A percentile compares a stretch with the other conserved stretches of the same genome.
phyloP scores from a whole-genome alignment of 2,888 invertebrate species.

The Andrena minutula region DNA sequence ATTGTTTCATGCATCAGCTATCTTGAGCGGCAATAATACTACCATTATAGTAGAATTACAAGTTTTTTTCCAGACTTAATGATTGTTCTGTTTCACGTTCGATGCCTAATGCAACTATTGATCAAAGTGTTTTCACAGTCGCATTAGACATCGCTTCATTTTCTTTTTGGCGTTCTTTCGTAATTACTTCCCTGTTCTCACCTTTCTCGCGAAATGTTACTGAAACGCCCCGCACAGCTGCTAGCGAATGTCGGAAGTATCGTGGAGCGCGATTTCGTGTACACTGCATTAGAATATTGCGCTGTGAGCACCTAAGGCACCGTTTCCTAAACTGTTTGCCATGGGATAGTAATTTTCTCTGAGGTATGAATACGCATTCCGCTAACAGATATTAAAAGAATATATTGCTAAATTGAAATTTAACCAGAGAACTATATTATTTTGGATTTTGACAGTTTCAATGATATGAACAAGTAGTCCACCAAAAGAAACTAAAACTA shows the following conservation, averaged over 20 bases:
- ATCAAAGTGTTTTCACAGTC: slow-evolving; percentile 5
- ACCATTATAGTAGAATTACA: background rate
- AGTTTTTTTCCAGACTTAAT: background rate
- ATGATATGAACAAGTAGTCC: no score
- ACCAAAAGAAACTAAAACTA: no score
- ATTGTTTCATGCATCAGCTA: background rate
- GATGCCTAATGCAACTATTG: background rate
- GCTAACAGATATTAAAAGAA: no score
- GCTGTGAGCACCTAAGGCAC: background rate
- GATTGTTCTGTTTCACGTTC: background rate
- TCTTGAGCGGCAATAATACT: background rate
- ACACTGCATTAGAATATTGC: background rate
- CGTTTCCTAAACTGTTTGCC: background rate
- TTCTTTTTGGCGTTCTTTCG: slow-evolving; percentile 1
- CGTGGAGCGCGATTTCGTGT: background rate
- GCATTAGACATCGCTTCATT: background rate
- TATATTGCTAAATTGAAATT: no score
- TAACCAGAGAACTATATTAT: no score
- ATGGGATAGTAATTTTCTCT: background rate
- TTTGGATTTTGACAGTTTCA: no score
- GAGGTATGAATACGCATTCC: background rate
- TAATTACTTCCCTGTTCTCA: slow-evolving; percentile 25
- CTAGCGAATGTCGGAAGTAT: slow-evolving; percentile 20
- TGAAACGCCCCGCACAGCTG: background rate
- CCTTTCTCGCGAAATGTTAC: background rate